Evolutionary conservation across 92 coral and sea anemone species (phyloP), one percentile per base, ranked within the genome.

Genomic region (Umimayanthus kanabou): DNA sequence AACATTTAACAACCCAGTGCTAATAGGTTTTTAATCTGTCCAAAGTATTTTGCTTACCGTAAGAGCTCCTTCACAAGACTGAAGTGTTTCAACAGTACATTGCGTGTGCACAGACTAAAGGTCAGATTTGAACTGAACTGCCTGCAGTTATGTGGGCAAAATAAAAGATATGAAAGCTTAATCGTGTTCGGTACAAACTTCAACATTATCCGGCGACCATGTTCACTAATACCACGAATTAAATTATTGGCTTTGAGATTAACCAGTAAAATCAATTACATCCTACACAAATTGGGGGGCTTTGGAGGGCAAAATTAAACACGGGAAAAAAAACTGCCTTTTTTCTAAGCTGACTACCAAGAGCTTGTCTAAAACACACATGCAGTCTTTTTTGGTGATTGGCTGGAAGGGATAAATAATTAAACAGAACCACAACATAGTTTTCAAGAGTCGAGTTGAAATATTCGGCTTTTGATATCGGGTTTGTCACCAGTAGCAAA

Each of bases 11-110:
- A 71, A 45, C 26, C 55, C 6, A 70, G 43, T 15, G 40, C 61
- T 71, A 71, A 83, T 47, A 83, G 55, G 78, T 14, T 83, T 69
- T 83, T 70, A 83, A 83, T 83, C 78, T 70, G 66, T 70, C 87
- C 15, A 45, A 70, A 83, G 66, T 83, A 72, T 70, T 47, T 70
- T 70, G 87, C 43, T 50, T 67, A 20, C 70, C 67, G 71, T 45
- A 71, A 71, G 40, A 83, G 76, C 79, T 43, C 78, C 87, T 83
- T 82, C 86, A 82, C 58, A 67, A 42, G 40, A 10, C 40, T 67
- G 73, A 67, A 82, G 77, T 70, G 87, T 71, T 75, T 33, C 14
- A 75, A 37, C n/a, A 39, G 47, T 9, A 9, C 30, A 10, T 39
- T 33, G 23, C 69, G 8, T 20, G 79, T 75, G 23, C 13, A 39